Base-by-base conservation (phyloP, 64 coral and sea anemone species). In the Actinia tenebrosa region DNA sequence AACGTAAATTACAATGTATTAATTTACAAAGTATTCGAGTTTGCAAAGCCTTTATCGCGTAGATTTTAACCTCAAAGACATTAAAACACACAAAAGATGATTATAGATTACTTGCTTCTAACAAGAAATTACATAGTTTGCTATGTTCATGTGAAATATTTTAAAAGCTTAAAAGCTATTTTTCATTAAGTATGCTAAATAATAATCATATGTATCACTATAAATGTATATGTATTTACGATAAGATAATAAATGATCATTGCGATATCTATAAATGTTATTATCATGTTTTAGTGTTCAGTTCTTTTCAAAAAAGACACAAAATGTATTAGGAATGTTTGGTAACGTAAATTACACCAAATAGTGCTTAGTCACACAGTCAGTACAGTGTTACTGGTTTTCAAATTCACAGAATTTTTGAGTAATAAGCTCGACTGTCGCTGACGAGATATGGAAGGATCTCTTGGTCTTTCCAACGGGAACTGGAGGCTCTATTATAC, bases 261-360 rank as follows among this genome's bases (percentile, higher is more conserved):
- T 46, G 61, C 14, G 17, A 45, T 80, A 45, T 80, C 16, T 80
- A 80, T 80, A 80, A 53, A 45, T 80, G 5, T 5, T 46, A 17
- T 80, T 53, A 71, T 80, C 30, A 37, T 37, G 30, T 80, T 14
- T 14, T 53, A 17, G 16, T 80, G 30, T 53, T 80, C 43, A 1
- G 46, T 80, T 45, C 45, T 47, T 80, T 37, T 37, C 30, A 37
- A 45, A 80, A 7, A 80, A 52, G 46, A 43, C 8, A 46, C 46
- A 42, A 80, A 23, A 71, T 26, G 66, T 22, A 71, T 37, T 37
- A 80, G 78, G 20, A 80, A 80, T 80, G 30, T 80, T 80, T 80
- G 78, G 78, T 80, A 80, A 46, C 44, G 78, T 80, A 80, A 80
- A 18, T 80, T 80, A 80, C 78, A 80, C 78, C 78, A 80, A 80